These are phyloP conservation scores for Microtus pennsylvanicus DNA, from an alignment of 2,113 vertebrate genomes.

Conservation along the genomic window DNA sequence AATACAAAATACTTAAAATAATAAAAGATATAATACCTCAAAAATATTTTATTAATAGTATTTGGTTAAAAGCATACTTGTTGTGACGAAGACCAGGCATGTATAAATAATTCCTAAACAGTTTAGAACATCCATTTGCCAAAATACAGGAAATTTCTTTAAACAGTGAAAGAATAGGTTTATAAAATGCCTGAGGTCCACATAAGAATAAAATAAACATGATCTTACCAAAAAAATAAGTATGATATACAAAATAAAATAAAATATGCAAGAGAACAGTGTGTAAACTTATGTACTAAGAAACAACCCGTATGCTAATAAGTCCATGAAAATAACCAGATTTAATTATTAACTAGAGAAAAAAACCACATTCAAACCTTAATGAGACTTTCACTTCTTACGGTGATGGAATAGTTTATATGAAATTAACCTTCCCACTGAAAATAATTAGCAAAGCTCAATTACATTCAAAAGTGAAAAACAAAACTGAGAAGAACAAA, in stretches of 20 bases:
- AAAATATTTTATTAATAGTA: not conserved
- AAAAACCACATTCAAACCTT: slow-evolving; percentile 1
- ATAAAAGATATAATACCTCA: not conserved
- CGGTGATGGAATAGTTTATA: slow-evolving; percentile 15
- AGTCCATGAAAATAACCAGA: not conserved
- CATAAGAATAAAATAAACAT: not conserved
- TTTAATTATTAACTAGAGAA: slow-evolving; percentile 24
- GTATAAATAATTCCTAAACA: not conserved
- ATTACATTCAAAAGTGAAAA: slow-evolving; percentile 20
- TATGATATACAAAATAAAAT: not conserved
- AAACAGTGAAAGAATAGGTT: not conserved
- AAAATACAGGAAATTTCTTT: not conserved
- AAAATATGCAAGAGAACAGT: not conserved
- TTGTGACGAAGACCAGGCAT: rapidly evolving
- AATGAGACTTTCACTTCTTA: slow-evolving; percentile 34
- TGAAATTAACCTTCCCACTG: slow-evolving; percentile 34
- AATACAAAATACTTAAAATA: not conserved
- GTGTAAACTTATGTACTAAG: not conserved
- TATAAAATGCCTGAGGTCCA: not conserved
- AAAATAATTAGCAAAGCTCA: slow-evolving; percentile 52
- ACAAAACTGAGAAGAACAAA: not conserved
- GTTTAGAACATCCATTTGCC: not conserved
- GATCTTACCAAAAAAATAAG: not conserved
- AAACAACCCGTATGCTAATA: not conserved
- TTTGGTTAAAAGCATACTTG: no score